Conservation (phyloP, 2,113 vertebrate species). For the Calonectris borealis region DNA sequence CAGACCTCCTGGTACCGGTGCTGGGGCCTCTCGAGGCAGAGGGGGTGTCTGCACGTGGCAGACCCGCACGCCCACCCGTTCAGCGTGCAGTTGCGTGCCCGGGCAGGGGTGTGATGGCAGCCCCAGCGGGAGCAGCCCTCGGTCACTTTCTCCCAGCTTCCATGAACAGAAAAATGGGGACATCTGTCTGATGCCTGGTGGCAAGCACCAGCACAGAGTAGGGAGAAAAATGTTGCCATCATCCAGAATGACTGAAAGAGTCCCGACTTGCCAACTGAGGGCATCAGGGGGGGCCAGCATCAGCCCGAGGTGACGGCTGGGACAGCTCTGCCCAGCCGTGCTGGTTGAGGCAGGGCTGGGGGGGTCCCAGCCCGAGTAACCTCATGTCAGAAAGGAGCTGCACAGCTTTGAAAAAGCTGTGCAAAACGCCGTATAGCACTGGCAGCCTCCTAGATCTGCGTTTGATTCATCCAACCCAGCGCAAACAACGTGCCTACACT, state of each 20-base stretch:
- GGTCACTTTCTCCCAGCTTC: not conserved
- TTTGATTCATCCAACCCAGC: not conserved
- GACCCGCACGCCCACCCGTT: not conserved
- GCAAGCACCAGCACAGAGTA: not conserved
- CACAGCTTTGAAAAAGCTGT: not conserved
- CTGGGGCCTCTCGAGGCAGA: not conserved
- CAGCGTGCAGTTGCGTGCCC: rapidly evolving
- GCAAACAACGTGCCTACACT: not conserved
- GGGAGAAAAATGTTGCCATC: not conserved
- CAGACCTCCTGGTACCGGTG: not conserved
- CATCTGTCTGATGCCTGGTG: not conserved
- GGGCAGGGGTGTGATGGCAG: not conserved
- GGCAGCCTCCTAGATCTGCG: not conserved
- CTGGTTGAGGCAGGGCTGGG: not conserved
- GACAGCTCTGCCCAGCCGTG: not conserved
- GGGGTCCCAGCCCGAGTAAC: not conserved
- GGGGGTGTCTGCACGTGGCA: not conserved
- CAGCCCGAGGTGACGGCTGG: rapidly evolving
- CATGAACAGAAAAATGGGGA: not conserved
- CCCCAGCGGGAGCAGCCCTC: not conserved
- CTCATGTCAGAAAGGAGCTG: not conserved
- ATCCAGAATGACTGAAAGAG: not conserved
- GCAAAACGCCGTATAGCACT: not conserved
- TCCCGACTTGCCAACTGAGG: not conserved
- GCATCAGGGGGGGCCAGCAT: not conserved